Percentiles rank a stretch among this genome's conserved stretches.
Conservation (phyloP, 2,797 vertebrate genomes). For the Mormyrus hasselquistii region DNA sequence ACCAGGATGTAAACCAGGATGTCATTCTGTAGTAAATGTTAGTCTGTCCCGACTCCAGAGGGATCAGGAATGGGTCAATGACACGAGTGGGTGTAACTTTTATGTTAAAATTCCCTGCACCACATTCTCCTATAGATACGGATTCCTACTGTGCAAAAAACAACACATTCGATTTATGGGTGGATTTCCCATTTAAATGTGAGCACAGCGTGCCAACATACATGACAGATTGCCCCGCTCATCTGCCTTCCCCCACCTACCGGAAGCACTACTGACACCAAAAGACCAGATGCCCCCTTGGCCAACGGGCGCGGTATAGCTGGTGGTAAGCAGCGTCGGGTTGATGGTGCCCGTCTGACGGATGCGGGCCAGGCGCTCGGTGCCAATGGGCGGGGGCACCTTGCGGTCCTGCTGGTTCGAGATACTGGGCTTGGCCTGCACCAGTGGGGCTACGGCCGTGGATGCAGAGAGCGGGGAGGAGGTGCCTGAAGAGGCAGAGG, state of each 20-base stretch:
- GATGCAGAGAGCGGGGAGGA: slow-evolving; percentile 86
- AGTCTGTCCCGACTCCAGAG: neutral
- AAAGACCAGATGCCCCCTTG: slow-evolving; percentile 98
- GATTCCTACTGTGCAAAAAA: neutral
- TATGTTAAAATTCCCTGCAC: neutral
- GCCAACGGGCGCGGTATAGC: slow-evolving; percentile 88
- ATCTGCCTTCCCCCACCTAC: slow-evolving; percentile 50
- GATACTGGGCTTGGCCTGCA: slow-evolving; percentile 77
- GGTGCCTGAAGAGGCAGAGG: slow-evolving; percentile 85
- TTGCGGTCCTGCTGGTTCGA: slow-evolving; percentile 82
- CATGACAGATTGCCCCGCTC: neutral
- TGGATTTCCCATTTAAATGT: neutral
- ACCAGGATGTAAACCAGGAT: neutral
- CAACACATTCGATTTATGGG: neutral
- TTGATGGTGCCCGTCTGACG: slow-evolving; percentile 89
- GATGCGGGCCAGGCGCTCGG: slow-evolving; percentile 88
- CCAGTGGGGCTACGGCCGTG: slow-evolving; percentile 72
- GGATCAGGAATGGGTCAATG: neutral
- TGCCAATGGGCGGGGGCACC: slow-evolving; percentile 94
- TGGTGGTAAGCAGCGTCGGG: slow-evolving; percentile 82
- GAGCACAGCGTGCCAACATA: neutral
- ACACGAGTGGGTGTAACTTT: neutral
- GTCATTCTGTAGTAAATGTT: neutral
- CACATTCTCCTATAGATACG: neutral
- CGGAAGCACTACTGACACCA: slow-evolving; percentile 86